phyloP scores from a whole-genome alignment of 1,140 invertebrate genomes.

The Maconellicoccus hirsutus region DNA sequence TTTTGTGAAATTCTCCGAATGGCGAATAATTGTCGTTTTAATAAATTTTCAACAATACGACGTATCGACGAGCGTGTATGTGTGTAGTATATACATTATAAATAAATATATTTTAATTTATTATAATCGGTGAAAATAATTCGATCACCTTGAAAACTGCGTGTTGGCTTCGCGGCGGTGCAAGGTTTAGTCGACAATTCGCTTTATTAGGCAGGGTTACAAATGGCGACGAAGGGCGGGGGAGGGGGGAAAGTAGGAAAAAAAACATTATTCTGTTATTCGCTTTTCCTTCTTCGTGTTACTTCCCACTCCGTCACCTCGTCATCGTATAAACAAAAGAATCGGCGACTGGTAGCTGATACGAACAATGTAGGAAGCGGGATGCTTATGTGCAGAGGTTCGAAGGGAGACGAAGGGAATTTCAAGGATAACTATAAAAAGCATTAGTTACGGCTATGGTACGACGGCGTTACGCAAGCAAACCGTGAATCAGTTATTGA shows the following conservation, averaged over 20 bases:
- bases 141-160: too few relatives aligned
- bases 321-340: background rate
- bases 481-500: slow-evolving; percentile 2
- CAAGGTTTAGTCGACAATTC: too few relatives aligned
- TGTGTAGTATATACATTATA: too few relatives aligned
- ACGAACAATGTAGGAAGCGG: slow-evolving; percentile 2
- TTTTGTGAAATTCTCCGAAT: too few relatives aligned
- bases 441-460: slow-evolving; percentile 7
- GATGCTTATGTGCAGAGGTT: background rate
- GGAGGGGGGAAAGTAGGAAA: background rate
- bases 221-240: background rate
- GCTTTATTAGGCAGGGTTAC: too few relatives aligned
- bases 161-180: too few relatives aligned
- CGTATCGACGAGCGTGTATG: too few relatives aligned
- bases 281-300: background rate
- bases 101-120: too few relatives aligned
- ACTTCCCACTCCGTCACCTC: background rate
- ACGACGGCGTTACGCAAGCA: background rate
- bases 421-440: slow-evolving; percentile 5
- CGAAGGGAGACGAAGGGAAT: background rate
- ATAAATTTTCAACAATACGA: too few relatives aligned
- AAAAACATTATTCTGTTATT: background rate
- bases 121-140: too few relatives aligned
- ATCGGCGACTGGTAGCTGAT: background rate
- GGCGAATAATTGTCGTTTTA: too few relatives aligned